phyloP scores from a whole-genome alignment of 2,888 invertebrate species.

The Melieria picta region DNA sequence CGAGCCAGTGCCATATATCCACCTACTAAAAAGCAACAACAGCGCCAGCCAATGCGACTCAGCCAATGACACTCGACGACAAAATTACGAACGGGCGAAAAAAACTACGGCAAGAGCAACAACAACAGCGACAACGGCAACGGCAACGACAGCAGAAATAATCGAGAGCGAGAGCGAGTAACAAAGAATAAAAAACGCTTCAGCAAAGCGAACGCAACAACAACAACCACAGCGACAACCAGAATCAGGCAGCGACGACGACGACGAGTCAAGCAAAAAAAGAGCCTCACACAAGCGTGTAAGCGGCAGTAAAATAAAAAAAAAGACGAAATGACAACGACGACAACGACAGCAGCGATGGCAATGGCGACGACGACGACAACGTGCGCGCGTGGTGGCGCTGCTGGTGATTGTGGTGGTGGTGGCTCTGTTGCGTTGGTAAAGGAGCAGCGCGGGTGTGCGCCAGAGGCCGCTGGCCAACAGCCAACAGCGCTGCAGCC shows the following conservation, averaged over 20 bases:
- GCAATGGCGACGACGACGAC: constrained; percentile 36
- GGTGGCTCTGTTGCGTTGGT: background rate
- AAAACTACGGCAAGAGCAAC: constrained; percentile 26
- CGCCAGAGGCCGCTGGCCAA: no score
- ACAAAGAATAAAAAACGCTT: constrained; percentile 22
- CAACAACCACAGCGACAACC: constrained; percentile 38
- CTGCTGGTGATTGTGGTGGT: background rate
- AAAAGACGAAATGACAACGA: constrained; percentile 35
- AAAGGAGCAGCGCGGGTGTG: no score
- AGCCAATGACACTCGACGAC: constrained; percentile 66
- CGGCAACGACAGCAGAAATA: constrained; percentile 23
- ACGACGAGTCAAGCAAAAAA: constrained; percentile 30
- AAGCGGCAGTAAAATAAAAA: constrained; percentile 35
- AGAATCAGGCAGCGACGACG: constrained; percentile 17
- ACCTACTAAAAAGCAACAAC: constrained; percentile 50
- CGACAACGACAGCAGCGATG: constrained; percentile 36
- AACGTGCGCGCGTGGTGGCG: constrained; percentile 13
- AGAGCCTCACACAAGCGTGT: constrained; percentile 24
- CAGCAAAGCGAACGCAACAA: constrained; percentile 46
- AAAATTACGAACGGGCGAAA: constrained; percentile 51
- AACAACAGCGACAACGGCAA: constrained; percentile 3
- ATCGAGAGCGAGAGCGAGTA: constrained; percentile 11
- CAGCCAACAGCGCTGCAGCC: background rate
- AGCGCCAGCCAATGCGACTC: constrained; percentile 38
- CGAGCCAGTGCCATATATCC: constrained; percentile 40